Conservation (phyloP, 1,140 invertebrate species). For the Oppia nitens region DNA sequence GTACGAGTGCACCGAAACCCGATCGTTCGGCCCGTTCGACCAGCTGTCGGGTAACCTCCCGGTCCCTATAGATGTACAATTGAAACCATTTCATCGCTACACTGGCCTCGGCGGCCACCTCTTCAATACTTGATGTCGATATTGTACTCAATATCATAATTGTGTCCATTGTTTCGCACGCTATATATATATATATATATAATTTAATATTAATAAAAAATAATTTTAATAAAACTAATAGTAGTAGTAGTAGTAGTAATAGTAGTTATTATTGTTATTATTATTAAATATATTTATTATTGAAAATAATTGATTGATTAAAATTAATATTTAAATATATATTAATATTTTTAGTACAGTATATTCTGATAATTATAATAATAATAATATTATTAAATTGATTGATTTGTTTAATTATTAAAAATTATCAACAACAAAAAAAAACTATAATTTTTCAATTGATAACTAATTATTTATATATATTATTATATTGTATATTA, state of each 20-base stretch:
- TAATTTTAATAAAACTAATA: too few relatives aligned
- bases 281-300: too few relatives aligned
- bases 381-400: too few relatives aligned
- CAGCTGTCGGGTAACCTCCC: constrained; percentile 51
- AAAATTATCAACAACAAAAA: too few relatives aligned
- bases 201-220: neutral
- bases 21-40: constrained; percentile 58
- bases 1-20: constrained; percentile 69
- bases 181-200: constrained; percentile 34
- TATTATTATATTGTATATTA: too few relatives aligned
- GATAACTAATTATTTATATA: too few relatives aligned
- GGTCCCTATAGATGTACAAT: constrained; percentile 69
- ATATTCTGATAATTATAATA: too few relatives aligned
- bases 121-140: constrained; percentile 70
- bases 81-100: constrained; percentile 69
- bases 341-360: too few relatives aligned
- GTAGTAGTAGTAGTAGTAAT: too few relatives aligned
- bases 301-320: neutral
- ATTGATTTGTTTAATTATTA: too few relatives aligned
- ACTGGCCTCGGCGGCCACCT: constrained; percentile 57
- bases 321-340: neutral
- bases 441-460: too few relatives aligned
- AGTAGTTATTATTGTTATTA: neutral
- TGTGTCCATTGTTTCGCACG: constrained; percentile 48
- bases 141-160: constrained; percentile 72